Evolutionary conservation across 2,113 vertebrate species (phyloP), one percentile per base, ranked within the genome.

Genomic region (Stomatorhinus ivindoensis): DNA sequence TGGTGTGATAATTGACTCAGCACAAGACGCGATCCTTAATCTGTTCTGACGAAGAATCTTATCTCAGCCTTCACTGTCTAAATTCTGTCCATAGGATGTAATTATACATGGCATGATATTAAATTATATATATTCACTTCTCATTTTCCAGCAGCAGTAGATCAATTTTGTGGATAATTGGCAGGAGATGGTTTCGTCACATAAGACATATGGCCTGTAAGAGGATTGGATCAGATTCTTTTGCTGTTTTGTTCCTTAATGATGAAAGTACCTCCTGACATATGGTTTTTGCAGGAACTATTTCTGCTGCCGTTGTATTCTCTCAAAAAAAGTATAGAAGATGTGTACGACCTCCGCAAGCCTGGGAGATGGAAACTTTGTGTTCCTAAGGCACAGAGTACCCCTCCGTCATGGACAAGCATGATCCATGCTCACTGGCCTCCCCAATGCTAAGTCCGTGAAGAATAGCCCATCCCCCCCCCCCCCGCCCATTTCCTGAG

Each of bases 101-200:
- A 93, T 93, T 93, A 93, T 91, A 92, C 93, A 92, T 92, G 93
- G 89, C 89, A 65, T 73, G 87, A 92, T 93, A 93, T 93, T 93
- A 89, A 94, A 93, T 94, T 91, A 91, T 55, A 90, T 80, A 86
- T 82, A 89, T 91, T 80, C 55, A 46, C 80, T 87, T 91, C 82
- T 91, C 90, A 83, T 92, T 93, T 93, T 86, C 90, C 50, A 10
- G 73, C 73, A 39, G 73, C 39, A 80, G 73, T 80, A 42, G 73
- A 35, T 80, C 73, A 80, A 80, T 80, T 80, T 42, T 39, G 15
- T 80, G 73, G 73, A 42, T 80, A 80, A 80, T 80, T 80, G 73
- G 73, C 73, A 80, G 73, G 31, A 80, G 73, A 80, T 80, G 73
- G 73, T 80, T 80, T 80, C 15, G 31, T 42, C 73, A 80, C 73